These are phyloP conservation scores for Brachystomella parvula DNA, from an alignment of 1,140 invertebrate species.

Conservation along the genomic window DNA sequence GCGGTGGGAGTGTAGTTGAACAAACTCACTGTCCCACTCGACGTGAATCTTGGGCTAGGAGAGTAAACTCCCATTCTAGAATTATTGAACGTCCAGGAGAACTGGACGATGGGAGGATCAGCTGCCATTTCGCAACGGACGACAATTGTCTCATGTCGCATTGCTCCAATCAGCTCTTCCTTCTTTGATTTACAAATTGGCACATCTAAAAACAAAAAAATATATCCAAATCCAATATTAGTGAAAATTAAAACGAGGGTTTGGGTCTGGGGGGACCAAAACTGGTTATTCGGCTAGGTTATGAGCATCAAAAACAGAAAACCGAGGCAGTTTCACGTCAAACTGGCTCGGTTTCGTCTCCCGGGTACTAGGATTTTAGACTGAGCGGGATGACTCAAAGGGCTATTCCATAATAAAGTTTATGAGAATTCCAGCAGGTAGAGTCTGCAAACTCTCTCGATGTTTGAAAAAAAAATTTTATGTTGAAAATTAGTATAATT, in stretches of 20 bases:
- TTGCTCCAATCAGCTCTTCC: constrained; percentile 68
- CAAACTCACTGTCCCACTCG: constrained; percentile 57
- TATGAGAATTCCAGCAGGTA: no score
- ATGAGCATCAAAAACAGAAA: neutral
- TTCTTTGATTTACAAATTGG: constrained; percentile 66
- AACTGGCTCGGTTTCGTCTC: neutral
- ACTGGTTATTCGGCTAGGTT: neutral
- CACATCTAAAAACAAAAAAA: constrained; percentile 52
- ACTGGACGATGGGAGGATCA: constrained; percentile 55
- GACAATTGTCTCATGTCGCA: constrained; percentile 73
- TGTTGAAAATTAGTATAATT: no score
- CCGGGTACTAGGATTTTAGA: no score
- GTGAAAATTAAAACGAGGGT: constrained; percentile 2
- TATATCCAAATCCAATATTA: neutral
- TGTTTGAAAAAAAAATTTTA: no score
- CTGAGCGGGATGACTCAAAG: no score
- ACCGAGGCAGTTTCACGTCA: neutral
- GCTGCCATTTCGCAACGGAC: constrained; percentile 75
- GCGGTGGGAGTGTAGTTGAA: constrained; percentile 73
- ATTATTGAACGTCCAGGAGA: constrained; percentile 35
- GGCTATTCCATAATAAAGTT: no score
- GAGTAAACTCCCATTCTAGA: constrained; percentile 31
- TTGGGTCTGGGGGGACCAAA: neutral
- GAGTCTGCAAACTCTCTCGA: no score
- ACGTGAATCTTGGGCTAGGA: constrained; percentile 43